These are phyloP conservation scores for Aproaerema taeniolella DNA, from an alignment of 2,888 invertebrate genomes.

Conservation along the genomic window DNA sequence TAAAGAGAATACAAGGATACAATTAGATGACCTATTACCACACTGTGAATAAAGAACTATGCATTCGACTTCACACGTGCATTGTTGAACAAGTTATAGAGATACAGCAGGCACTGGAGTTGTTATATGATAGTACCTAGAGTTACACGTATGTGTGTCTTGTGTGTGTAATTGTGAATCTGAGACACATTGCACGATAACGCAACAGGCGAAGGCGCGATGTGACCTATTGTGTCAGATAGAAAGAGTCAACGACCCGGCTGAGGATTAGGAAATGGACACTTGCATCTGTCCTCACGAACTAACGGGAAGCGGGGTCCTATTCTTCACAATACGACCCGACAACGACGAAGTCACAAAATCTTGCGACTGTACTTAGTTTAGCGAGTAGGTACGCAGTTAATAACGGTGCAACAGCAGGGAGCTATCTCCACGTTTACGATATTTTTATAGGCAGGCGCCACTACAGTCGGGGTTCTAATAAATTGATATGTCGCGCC, in stretches of 20 bases:
- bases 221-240: slow-evolving; percentile 44
- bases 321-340: too few relatives aligned
- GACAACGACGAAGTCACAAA: too few relatives aligned
- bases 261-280: slow-evolving; percentile 52
- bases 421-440: slow-evolving; percentile 5
- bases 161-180: not conserved
- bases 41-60: too few relatives aligned
- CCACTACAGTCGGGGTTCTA: slow-evolving; percentile 22
- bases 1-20: too few relatives aligned
- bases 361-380: too few relatives aligned
- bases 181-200: slow-evolving; percentile 32
- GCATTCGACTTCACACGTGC: slow-evolving; percentile 11
- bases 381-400: too few relatives aligned
- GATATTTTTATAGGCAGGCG: slow-evolving; percentile 19
- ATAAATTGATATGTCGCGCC: slow-evolving; percentile 25
- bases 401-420: too few relatives aligned
- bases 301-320: slow-evolving; percentile 8
- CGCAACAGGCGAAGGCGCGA: slow-evolving; percentile 34
- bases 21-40: too few relatives aligned
- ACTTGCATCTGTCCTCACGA: slow-evolving; percentile 34
- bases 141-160: not conserved
- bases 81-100: slow-evolving; percentile 10
- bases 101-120: slow-evolving; percentile 5
- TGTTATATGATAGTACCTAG: slow-evolving; percentile 7
- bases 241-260: slow-evolving; percentile 59